These are phyloP conservation scores for Scomber japonicus DNA, from an alignment of 2,113 vertebrate genomes.

Conservation along the genomic window DNA sequence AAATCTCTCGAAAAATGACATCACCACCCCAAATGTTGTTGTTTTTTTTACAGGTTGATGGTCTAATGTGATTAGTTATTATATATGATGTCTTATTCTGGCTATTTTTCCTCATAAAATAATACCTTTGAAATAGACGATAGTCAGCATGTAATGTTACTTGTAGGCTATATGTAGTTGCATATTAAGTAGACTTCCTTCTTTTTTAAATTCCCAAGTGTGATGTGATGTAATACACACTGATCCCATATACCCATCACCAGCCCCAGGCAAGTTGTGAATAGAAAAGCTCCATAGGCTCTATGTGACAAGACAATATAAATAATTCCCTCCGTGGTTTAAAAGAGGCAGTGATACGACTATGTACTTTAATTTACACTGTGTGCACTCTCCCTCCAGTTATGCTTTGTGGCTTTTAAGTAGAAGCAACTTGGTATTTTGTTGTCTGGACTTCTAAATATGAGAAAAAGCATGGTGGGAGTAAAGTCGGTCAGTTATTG, in stretches of 20 bases:
- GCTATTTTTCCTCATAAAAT: neutral
- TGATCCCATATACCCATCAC: constrained; percentile 17
- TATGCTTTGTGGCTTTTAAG: neutral
- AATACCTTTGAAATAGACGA: neutral
- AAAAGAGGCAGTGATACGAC: neutral
- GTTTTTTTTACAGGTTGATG: neutral
- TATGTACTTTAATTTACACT: constrained; percentile 5
- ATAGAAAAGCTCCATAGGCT: constrained; percentile 15
- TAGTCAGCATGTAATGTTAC: neutral
- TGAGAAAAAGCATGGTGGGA: neutral
- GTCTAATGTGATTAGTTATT: constrained; percentile 33
- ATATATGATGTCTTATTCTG: neutral
- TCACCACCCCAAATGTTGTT: too few species aligned
- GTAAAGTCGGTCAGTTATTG: too few species aligned
- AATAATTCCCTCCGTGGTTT: constrained; percentile 34
- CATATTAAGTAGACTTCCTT: constrained; percentile 20
- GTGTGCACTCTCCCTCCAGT: neutral
- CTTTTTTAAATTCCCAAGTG: constrained; percentile 6
- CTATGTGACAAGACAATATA: constrained; percentile 25
- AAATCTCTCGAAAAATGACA: too few species aligned
- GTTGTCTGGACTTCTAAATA: constrained; percentile 13
- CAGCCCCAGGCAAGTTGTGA: constrained; percentile 19
- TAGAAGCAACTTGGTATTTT: constrained; percentile 4
- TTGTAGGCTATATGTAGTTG: constrained; percentile 10
- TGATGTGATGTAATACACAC: constrained; percentile 22